phyloP scores from a whole-genome alignment of 2,888 invertebrate genomes.

The Latrodectus elegans region DNA sequence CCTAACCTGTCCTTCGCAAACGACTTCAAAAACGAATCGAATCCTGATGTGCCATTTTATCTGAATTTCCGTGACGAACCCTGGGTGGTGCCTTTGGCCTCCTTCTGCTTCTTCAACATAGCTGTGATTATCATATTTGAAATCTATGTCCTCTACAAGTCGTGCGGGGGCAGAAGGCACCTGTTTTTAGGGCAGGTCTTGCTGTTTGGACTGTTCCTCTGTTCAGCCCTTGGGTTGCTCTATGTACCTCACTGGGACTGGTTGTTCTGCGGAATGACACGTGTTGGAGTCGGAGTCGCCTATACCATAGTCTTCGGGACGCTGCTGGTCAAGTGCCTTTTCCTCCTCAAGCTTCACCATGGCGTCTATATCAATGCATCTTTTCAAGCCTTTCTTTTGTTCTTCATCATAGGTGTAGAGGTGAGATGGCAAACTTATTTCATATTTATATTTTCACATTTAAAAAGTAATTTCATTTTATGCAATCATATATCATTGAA shows the following conservation, averaged over 20 bases:
- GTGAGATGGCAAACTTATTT: neutral
- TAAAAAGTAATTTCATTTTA: too few species aligned
- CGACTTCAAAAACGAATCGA: slow-evolving; percentile 12
- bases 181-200: slow-evolving; percentile 88
- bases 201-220: slow-evolving; percentile 86
- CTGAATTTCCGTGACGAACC: slow-evolving; percentile 78
- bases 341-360: slow-evolving; percentile 91
- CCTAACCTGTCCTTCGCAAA: neutral
- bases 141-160: slow-evolving; percentile 87
- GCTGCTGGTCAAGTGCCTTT: slow-evolving; percentile 93
- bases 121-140: slow-evolving; percentile 90
- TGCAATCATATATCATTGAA: too few species aligned
- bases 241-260: slow-evolving; percentile 86
- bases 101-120: slow-evolving; percentile 88
- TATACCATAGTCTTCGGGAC: slow-evolving; percentile 90
- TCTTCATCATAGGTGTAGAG: slow-evolving; percentile 91
- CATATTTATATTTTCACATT: too few species aligned
- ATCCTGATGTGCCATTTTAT: slow-evolving; percentile 39
- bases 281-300: slow-evolving; percentile 86
- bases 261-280: slow-evolving; percentile 86
- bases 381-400: slow-evolving; percentile 88
- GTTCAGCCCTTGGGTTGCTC: slow-evolving; percentile 86
- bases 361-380: slow-evolving; percentile 94
- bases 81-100: slow-evolving; percentile 93
- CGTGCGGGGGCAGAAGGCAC: slow-evolving; percentile 84